Evolutionary conservation across 2,888 invertebrate genomes (phyloP), one percentile per base, ranked within the genome.

Genomic region (Ctena decussata): DNA sequence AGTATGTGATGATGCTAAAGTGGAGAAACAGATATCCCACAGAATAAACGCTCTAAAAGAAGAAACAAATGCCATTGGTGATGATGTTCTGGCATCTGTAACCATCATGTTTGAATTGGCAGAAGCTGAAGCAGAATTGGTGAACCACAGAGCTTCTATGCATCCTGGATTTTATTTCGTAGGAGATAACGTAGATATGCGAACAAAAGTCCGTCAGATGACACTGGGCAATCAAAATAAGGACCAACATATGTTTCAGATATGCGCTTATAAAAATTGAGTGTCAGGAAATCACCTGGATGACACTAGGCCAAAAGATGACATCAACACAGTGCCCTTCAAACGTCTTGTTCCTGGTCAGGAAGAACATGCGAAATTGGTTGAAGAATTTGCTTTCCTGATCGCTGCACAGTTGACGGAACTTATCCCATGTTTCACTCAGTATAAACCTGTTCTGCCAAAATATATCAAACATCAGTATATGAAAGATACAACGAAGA

Each of bases 131-230:
- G 35, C 41, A 18, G 71, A 79, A 49, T 39, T 84, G 27, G 27
- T 70, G 57, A 32, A 39, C n/a, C 78, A 78, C 41, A 72, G 82
- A 57, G 18, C 46, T 18, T 71, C 0, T 0, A 85, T 83, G 80
- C 80, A 80, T 41, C 69, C 60, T 21, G 84, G 84, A 5, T 87
- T 69, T 37, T 87, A 87, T 37, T 87, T 87, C 80, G 82, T 87
- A 18, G 87, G 87, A 1, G 84, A 85, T 60, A 87, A 87, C 79
- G 87, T 85, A 5, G 84, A 87, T 24, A 77, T 87, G 77, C 37
- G 65, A 32, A 87, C 84, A n/a, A 71, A 70, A 35, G 86, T 86
- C 0, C 44, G 86, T 15, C 74, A 84, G 24, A 84, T 86, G 86
- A 78, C 84, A 18, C 11, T 77, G 21, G 35, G 21, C 18, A 84